Evolutionary conservation across 2,113 vertebrate genomes (phyloP).

Genomic region (Caretta caretta): DNA sequence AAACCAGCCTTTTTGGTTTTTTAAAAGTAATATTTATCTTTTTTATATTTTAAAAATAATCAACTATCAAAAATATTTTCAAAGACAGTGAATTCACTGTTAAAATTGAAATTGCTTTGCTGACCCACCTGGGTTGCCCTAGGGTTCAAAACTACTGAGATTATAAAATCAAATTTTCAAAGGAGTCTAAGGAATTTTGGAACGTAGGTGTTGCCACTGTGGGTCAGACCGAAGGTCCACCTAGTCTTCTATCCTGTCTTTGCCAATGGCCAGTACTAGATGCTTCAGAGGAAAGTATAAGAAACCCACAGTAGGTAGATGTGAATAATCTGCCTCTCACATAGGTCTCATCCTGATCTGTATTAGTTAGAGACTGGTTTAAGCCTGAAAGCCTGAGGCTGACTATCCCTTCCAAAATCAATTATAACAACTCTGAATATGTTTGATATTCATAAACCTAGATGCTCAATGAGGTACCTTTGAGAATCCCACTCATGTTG

Average conservation of each 20-base stretch:
- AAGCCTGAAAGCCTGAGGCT: neutral
- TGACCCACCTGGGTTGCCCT: no score
- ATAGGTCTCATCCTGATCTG: fast-evolving
- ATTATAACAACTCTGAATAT: neutral
- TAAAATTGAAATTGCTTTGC: no score
- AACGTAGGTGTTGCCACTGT: neutral
- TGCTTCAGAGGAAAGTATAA: neutral
- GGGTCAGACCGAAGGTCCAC: neutral
- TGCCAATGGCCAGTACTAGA: neutral
- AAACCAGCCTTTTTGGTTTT: neutral
- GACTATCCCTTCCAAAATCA: neutral
- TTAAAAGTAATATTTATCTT: neutral
- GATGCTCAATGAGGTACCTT: neutral
- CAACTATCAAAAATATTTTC: neutral
- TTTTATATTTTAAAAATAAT: neutral
- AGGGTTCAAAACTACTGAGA: neutral
- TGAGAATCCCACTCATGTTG: neutral
- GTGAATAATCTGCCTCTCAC: neutral
- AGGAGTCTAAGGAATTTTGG: neutral
- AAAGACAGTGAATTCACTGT: no score
- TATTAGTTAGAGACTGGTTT: neutral
- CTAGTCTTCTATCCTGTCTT: neutral
- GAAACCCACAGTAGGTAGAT: neutral
- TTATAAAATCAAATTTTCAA: neutral
- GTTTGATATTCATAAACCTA: neutral